Base-by-base conservation (phyloP, 2,888 invertebrate species). In the Neria commutata region DNA sequence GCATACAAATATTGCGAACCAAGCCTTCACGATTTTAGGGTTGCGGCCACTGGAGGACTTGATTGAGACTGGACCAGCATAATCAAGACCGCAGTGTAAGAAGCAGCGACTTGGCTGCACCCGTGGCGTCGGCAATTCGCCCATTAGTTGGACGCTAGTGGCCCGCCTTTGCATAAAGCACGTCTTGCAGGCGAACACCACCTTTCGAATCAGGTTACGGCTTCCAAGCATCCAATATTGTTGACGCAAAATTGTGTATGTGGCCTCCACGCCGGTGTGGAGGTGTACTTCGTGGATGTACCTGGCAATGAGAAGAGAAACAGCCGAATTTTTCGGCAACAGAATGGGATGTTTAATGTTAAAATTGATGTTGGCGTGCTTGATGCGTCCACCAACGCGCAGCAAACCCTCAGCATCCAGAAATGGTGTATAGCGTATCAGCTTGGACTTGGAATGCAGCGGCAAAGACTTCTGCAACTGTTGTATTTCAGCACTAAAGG, bases 141-240 rank as follows among this genome's bases (percentile, higher is more conserved):
- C 60, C 62, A 64, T 64, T 1, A 62, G 33, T 40, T 54, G 61
- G 1, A 37, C 19, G 21, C 47, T 34, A 11, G 54, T 54, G 26
- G 17, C 33, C 16, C 58, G 61, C 8, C 60, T 17, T 26, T 60
- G 54, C 51, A 62, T 46, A n/a, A 64, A 64, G 19, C 62, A 66
- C 2, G 21, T 34, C 19, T 58, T 55, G 48, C 66, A 62, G 1
- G 14, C 11, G 14, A 45, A 21, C 0, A 60, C 55, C 1, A 54
- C 47, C 16, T 57, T 62, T 3, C 60, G 57, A 14, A 62, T 54
- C 0, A 60, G 24, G 14, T 57, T 61, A 2, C 55, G 48, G 25
- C 58, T 55, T 2, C 61, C 54, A 25, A 64, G 11, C n/a, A 62
- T 58, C 60, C 61, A 64, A 25, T 54, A 62, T 19, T 56, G 56